These are phyloP conservation scores for Lanistes nyassanus DNA, from an alignment of 1,140 invertebrate species.

Conservation along the genomic window DNA sequence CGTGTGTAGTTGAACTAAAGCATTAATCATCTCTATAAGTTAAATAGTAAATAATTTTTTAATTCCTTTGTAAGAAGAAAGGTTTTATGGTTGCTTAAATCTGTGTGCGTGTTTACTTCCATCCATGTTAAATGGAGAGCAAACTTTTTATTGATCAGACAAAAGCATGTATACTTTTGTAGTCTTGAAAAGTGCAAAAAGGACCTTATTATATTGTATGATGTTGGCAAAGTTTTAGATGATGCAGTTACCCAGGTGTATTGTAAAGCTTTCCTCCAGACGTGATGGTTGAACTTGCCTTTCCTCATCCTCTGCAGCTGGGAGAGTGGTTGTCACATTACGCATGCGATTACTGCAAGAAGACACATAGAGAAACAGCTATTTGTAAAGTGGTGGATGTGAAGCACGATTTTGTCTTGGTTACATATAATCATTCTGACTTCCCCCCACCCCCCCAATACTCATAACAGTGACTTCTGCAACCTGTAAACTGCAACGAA, in stretches of 20 bases:
- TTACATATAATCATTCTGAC: neutral
- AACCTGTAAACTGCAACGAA: neutral
- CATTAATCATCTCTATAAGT: no score
- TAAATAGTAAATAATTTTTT: no score
- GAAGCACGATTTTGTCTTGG: no score
- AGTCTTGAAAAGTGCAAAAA: no score
- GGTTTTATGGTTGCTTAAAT: no score
- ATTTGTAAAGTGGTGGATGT: no score
- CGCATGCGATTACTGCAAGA: slow-evolving; percentile 47
- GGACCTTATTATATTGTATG: no score
- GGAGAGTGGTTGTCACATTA: slow-evolving; percentile 52
- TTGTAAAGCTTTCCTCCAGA: slow-evolving; percentile 95
- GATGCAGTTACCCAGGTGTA: slow-evolving; percentile 80
- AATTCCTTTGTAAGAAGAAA: no score
- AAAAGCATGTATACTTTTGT: no score
- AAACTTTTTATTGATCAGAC: no score
- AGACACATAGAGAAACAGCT: neutral
- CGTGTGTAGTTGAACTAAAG: neutral
- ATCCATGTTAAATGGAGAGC: no score
- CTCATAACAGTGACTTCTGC: neutral
- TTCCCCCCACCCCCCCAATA: neutral
- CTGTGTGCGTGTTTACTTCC: no score
- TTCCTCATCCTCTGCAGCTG: slow-evolving; percentile 59
- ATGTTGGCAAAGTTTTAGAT: neutral
- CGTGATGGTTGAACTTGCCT: slow-evolving; percentile 51